Evolutionary conservation across 2,888 invertebrate species (phyloP).

Genomic region (Tanaodytes sp.): DNA sequence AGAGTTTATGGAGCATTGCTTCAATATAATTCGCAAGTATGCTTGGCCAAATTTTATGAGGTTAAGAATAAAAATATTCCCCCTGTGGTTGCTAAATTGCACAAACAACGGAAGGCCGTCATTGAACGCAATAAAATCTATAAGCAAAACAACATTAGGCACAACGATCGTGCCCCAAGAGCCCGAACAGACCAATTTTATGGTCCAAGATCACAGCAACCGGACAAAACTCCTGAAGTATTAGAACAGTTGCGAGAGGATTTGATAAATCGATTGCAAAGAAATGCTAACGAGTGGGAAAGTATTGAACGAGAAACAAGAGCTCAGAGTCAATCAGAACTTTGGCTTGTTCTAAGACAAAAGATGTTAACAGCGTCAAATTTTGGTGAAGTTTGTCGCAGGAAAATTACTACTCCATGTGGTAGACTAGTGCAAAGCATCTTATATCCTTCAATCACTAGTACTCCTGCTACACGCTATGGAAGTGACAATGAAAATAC

Average conservation of each 20-base stretch:
- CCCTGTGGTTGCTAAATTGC: background rate
- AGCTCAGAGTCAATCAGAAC: constrained; percentile 26
- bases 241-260: constrained; percentile 1
- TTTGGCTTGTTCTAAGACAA: constrained; percentile 27
- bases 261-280: constrained; percentile 18
- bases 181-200: constrained; percentile 5
- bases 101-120: background rate
- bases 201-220: constrained; percentile 1
- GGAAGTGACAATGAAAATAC: too few species aligned
- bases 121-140: constrained; percentile 1
- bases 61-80: background rate
- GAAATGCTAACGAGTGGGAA: constrained; percentile 12
- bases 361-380: constrained; percentile 40
- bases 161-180: too few species aligned
- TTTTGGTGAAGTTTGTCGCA: constrained; percentile 38
- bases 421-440: constrained; percentile 23
- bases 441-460: constrained; percentile 15
- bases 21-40: background rate
- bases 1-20: background rate
- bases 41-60: background rate
- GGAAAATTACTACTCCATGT: constrained; percentile 21
- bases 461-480: constrained; percentile 8
- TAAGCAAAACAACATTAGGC: constrained; percentile 1
- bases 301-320: constrained; percentile 29
- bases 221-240: constrained; percentile 16